phyloP scores from a whole-genome alignment of 1,140 invertebrate species.

The Danaus melanippus region DNA sequence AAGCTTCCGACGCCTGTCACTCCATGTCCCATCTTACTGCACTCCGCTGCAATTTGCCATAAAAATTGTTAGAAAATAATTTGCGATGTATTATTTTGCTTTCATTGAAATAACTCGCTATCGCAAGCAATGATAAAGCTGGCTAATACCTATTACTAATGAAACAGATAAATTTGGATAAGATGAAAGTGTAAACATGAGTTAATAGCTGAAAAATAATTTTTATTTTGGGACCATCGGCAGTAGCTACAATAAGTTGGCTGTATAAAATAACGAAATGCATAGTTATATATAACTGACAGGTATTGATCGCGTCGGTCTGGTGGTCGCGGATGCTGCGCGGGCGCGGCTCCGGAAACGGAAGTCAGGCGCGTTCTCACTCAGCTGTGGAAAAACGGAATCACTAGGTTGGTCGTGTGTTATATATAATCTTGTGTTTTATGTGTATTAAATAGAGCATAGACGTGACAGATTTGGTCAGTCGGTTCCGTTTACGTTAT shows the following conservation, averaged over 20 bases:
- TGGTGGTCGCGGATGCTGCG: constrained; percentile 63
- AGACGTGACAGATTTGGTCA: too few species aligned
- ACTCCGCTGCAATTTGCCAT: constrained; percentile 16
- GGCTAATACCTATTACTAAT: too few species aligned
- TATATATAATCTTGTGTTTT: constrained; percentile 9
- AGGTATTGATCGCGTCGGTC: constrained; percentile 40
- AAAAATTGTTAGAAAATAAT: constrained; percentile 12
- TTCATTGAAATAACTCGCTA: too few species aligned
- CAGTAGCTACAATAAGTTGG: not conserved
- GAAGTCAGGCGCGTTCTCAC: constrained; percentile 65
- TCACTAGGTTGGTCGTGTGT: constrained; percentile 50
- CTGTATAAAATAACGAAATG: constrained; percentile 4
- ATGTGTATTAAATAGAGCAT: constrained; percentile 15
- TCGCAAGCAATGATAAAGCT: too few species aligned
- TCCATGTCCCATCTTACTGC: constrained; percentile 20
- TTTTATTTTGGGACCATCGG: too few species aligned
- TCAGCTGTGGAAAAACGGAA: constrained; percentile 64
- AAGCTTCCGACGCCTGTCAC: constrained; percentile 34
- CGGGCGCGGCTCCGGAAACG: constrained; percentile 65
- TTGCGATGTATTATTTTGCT: too few species aligned
- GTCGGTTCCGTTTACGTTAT: too few species aligned
- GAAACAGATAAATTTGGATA: too few species aligned
- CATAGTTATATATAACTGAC: constrained; percentile 22
- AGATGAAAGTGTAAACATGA: too few species aligned
- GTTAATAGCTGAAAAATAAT: too few species aligned